Evolutionary conservation across 2,888 invertebrate genomes (phyloP).

Genomic region (Oscheius onirici): DNA sequence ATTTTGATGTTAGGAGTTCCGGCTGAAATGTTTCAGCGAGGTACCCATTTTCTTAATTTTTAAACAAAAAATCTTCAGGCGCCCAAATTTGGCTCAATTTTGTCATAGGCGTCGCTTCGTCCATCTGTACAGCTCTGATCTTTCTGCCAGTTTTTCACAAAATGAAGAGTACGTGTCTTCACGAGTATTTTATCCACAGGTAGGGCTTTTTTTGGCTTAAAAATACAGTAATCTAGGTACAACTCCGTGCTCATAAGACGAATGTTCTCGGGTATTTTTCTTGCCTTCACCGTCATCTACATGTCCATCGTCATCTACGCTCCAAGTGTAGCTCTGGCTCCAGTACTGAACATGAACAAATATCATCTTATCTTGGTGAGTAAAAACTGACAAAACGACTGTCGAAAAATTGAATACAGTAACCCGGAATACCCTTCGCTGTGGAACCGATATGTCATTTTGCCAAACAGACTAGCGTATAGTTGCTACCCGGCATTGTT

Average conservation of each 20-base stretch:
- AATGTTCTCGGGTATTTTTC: slow-evolving; percentile 57
- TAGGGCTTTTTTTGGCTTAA: slow-evolving; percentile 19
- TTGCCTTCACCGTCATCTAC: slow-evolving; percentile 60
- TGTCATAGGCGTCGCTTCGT: slow-evolving; percentile 58
- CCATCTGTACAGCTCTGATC: slow-evolving; percentile 54
- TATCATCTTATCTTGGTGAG: slow-evolving; percentile 52
- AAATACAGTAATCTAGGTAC: slow-evolving; percentile 45
- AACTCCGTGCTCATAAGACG: slow-evolving; percentile 57
- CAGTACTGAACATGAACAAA: slow-evolving; percentile 56
- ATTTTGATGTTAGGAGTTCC: slow-evolving; percentile 66
- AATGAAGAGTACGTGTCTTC: slow-evolving; percentile 62
- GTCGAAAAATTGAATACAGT: too few relatives aligned
- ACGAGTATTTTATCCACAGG: slow-evolving; percentile 65
- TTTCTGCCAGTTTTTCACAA: slow-evolving; percentile 67
- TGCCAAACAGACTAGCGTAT: too few relatives aligned
- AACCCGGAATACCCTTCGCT: too few relatives aligned
- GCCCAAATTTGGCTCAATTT: slow-evolving; percentile 65
- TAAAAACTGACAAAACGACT: too few relatives aligned
- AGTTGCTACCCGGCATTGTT: too few relatives aligned
- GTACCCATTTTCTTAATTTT: slow-evolving; percentile 23
- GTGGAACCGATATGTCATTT: too few relatives aligned
- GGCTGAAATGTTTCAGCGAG: slow-evolving; percentile 64
- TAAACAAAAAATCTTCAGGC: slow-evolving; percentile 34
- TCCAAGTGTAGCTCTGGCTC: slow-evolving; percentile 61
- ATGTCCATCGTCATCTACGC: slow-evolving; percentile 65